A percentile compares a stretch with the other conserved stretches of the same genome.
These are phyloP conservation scores for Cerceris rybyensis DNA, from an alignment of 2,888 invertebrate species.

Conservation along the genomic window DNA sequence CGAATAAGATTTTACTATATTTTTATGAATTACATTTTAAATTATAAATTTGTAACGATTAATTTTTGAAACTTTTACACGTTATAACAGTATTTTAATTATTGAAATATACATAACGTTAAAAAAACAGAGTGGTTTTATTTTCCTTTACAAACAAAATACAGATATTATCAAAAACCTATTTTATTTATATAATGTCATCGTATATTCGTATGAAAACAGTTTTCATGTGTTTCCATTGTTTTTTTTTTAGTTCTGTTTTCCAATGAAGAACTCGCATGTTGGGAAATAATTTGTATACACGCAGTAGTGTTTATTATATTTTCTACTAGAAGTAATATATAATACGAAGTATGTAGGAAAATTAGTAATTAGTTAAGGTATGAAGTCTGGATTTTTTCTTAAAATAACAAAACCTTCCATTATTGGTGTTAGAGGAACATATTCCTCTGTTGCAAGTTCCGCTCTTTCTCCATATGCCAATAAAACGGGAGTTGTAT, in stretches of 20 bases:
- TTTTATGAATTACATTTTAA: slow-evolving; percentile 21
- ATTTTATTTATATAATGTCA: slow-evolving; percentile 23
- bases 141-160: slow-evolving; percentile 27
- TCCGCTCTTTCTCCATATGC: slow-evolving; percentile 99
- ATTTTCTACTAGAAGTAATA: slow-evolving; percentile 51
- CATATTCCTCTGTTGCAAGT: slow-evolving; percentile 98
- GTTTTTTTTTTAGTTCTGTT: slow-evolving; percentile 9
- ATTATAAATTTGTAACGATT: slow-evolving; percentile 20
- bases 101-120: slow-evolving; percentile 54
- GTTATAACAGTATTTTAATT: slow-evolving; percentile 58
- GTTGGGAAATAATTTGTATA: slow-evolving; percentile 13
- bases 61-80: slow-evolving; percentile 50
- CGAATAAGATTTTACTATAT: slow-evolving; percentile 27
- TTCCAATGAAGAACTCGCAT: slow-evolving; percentile 15
- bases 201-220: background rate
- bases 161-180: slow-evolving; percentile 33
- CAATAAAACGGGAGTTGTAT: slow-evolving; percentile 98
- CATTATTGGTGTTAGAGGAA: slow-evolving; percentile 96
- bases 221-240: no score
- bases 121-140: slow-evolving; percentile 27
- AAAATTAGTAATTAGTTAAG: slow-evolving; percentile 71
- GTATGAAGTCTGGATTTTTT: slow-evolving; percentile 90
- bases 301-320: slow-evolving; percentile 42
- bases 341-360: slow-evolving; percentile 40
- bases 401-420: slow-evolving; percentile 99